Evolutionary conservation across 2,113 vertebrate species (phyloP), one percentile per base, ranked within the genome.

Genomic region (Echinops telfairi): DNA sequence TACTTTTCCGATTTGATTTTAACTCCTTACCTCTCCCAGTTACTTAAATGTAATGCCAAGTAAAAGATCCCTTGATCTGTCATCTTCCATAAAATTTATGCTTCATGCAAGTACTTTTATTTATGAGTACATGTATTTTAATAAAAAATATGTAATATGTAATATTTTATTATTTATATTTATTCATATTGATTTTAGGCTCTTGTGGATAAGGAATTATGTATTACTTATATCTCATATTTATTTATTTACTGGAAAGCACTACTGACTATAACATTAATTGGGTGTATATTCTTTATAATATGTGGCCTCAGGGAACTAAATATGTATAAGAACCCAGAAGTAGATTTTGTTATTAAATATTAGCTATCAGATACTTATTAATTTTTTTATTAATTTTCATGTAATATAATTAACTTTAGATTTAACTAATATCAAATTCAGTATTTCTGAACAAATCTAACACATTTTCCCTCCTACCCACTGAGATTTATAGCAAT

Each of bases 271-370:
- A 25, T 12, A 57, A 14, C 47, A 53, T 53, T 53, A 14, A 53
- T 53, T 7, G 2, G 47, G 9, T 53, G 10, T 53, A 40, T 53
- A 64, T 36, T 23, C 38, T 80, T 83, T 92, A 66, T 84, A 87
- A 83, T 43, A 33, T 43, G 57, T 88, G 31, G 1, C 23, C 78
- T 83, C 29, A 78, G 3, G 22, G 90, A 23, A 22, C 38, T 88
- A 62, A 93, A 66, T n/a, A 11, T 57, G 2, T 68, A 58, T 40
- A 31, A 82, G 33, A 85, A 83, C 40, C 87, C 95, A 47, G 43
- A 20, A 23, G 60, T 71, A 93, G 66, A 95, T 89, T 36, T 92
- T 97, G 36, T 96, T 93, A 95, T 70, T 53, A 95, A 96, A 87
- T 83, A 15, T 70, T 90, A 89, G 10, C 2, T 53, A 53, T 53